phyloP scores from a whole-genome alignment of 2,888 invertebrate genomes.

The Lumbricus terrestris region DNA sequence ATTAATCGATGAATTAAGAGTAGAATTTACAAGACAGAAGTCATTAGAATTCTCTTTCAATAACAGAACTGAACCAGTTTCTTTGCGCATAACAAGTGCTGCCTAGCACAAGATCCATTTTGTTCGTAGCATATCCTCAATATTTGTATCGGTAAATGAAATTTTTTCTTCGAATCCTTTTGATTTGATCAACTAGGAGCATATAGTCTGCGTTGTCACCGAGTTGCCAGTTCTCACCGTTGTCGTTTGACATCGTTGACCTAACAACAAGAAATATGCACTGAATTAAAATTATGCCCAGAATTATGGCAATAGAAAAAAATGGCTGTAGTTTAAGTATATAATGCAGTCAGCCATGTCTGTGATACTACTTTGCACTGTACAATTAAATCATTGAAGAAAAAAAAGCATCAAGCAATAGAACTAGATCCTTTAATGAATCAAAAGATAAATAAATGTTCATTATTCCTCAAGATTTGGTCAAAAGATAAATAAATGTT shows the following conservation, averaged over 20 bases:
- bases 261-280: constrained; percentile 39
- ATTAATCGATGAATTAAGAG: not conserved
- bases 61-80: not conserved
- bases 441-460: too few species aligned
- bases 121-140: not conserved
- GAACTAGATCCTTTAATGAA: too few species aligned
- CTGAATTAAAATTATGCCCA: not conserved
- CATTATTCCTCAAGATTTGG: too few species aligned
- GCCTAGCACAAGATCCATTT: too few species aligned
- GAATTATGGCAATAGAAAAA: not conserved
- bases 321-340: too few species aligned
- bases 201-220: constrained; percentile 53
- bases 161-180: not conserved
- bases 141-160: not conserved
- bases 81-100: not conserved
- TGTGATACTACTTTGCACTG: not conserved
- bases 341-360: too few species aligned
- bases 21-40: too few species aligned
- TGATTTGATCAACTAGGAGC: constrained; percentile 30
- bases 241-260: constrained; percentile 49
- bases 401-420: too few species aligned
- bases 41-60: not conserved
- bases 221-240: constrained; percentile 52
- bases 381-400: too few species aligned
- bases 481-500: too few species aligned